A percentile compares a stretch with the other conserved stretches of the same genome.
phyloP scores from a whole-genome alignment of 2,888 invertebrate genomes.

The Sussaba pulchella region DNA sequence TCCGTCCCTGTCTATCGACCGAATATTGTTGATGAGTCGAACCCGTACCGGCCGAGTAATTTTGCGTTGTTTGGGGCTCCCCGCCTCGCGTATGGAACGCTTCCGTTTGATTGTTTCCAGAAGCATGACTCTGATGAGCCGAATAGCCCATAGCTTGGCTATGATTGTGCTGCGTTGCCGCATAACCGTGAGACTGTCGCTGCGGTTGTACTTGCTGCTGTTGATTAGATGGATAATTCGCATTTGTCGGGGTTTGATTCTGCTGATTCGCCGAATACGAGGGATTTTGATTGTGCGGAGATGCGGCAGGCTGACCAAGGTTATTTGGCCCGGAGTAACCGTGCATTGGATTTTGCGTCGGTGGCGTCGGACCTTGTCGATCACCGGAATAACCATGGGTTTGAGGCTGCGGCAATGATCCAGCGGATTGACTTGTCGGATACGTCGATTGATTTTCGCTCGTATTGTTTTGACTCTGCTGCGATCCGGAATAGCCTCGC shows the following conservation, averaged over 20 bases:
- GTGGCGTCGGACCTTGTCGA: slow-evolving; percentile 69
- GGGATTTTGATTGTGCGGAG: slow-evolving; percentile 60
- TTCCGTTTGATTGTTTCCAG: slow-evolving; percentile 69
- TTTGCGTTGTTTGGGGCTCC: slow-evolving; percentile 73
- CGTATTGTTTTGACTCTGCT: slow-evolving; percentile 69
- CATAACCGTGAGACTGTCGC: slow-evolving; percentile 61
- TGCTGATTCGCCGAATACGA: slow-evolving; percentile 56
- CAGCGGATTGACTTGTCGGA: slow-evolving; percentile 68
- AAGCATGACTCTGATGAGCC: slow-evolving; percentile 34
- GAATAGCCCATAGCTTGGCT: slow-evolving; percentile 53
- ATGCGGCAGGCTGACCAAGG: slow-evolving; percentile 68
- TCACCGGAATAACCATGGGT: slow-evolving; percentile 73
- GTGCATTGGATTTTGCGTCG: slow-evolving; percentile 72
- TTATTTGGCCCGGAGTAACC: slow-evolving; percentile 71
- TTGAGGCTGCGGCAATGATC: slow-evolving; percentile 63
- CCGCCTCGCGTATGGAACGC: slow-evolving; percentile 73
- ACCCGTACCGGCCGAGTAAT: slow-evolving; percentile 70
- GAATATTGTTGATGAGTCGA: slow-evolving; percentile 75
- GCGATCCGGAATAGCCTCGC: slow-evolving; percentile 73
- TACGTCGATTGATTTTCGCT: slow-evolving; percentile 63
- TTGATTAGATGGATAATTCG: slow-evolving; percentile 62
- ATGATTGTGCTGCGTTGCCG: slow-evolving; percentile 43
- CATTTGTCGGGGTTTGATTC: slow-evolving; percentile 55
- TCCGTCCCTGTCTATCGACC: slow-evolving; percentile 72
- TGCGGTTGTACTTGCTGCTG: slow-evolving; percentile 41